phyloP scores from a whole-genome alignment of 2,797 vertebrate species.

The Enteromius fasciolatus region DNA sequence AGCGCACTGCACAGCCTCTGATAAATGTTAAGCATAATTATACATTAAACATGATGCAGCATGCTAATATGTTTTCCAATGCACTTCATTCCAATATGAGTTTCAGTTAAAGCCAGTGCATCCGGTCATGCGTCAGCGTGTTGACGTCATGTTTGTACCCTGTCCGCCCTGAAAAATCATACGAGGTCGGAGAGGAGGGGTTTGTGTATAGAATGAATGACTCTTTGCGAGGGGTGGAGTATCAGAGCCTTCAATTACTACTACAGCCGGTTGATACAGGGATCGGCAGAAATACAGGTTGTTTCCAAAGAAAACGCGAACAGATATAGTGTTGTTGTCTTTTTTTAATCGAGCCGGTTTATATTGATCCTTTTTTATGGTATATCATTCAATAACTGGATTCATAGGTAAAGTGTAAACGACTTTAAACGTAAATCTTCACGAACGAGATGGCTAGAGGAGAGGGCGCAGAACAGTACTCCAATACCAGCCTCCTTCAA shows the following conservation, averaged over 20 bases:
- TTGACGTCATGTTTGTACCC: neutral
- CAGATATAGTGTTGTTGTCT: neutral
- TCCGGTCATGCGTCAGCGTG: neutral
- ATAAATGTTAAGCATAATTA: neutral
- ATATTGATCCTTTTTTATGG: neutral
- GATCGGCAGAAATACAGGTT: slow-evolving; percentile 10
- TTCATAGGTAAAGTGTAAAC: neutral
- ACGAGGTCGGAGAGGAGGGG: neutral
- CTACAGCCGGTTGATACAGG: neutral
- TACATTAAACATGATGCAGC: neutral
- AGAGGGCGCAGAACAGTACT: slow-evolving; percentile 78
- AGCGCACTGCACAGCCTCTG: neutral
- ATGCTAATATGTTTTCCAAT: neutral
- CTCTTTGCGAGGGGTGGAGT: neutral
- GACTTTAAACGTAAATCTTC: slow-evolving; percentile 13
- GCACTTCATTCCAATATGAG: neutral
- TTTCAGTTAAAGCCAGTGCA: neutral
- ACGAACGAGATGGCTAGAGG: slow-evolving; percentile 75
- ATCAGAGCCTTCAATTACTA: slow-evolving; percentile 9
- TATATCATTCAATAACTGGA: neutral
- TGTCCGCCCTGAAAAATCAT: slow-evolving; percentile 1
- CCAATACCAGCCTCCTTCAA: slow-evolving; percentile 73
- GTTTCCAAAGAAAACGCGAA: neutral
- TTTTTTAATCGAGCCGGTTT: neutral
- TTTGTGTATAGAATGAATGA: slow-evolving; percentile 20